Conservation (phyloP, 1,140 invertebrate species). For the Psix sp. region DNA sequence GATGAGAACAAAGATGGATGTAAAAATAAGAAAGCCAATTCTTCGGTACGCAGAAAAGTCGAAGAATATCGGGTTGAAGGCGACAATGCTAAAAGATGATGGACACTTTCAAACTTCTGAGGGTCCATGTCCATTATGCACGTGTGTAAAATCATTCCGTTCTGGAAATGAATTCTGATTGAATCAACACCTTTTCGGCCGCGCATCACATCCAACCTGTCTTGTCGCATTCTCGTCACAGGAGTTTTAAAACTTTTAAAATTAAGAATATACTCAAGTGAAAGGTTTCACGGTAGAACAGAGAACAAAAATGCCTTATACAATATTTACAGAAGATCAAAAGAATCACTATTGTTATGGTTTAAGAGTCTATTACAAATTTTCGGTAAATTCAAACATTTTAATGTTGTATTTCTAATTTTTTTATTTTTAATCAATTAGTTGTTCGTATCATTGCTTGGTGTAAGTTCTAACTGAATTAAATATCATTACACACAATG, state of each 20-base stretch:
- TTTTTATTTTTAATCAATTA: too few relatives aligned
- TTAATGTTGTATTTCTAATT: too few relatives aligned
- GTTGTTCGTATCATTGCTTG: too few relatives aligned
- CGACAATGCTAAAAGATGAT: constrained; percentile 51
- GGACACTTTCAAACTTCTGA: constrained; percentile 50
- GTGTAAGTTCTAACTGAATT: too few relatives aligned
- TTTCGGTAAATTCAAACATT: too few relatives aligned
- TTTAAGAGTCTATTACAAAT: too few relatives aligned
- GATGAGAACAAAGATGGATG: constrained; percentile 21
- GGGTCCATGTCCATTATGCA: constrained; percentile 22
- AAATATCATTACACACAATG: too few relatives aligned
- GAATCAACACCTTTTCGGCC: constrained; percentile 44
- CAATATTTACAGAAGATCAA: too few relatives aligned
- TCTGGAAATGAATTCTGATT: constrained; percentile 50
- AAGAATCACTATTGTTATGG: too few relatives aligned
- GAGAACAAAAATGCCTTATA: too few relatives aligned
- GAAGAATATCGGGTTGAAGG: constrained; percentile 52
- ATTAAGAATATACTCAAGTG: constrained; percentile 4
- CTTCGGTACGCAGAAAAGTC: constrained; percentile 22
- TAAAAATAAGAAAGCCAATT: constrained; percentile 28
- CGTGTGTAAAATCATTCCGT: constrained; percentile 35
- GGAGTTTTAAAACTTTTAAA: constrained; percentile 7
- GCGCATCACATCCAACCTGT: constrained; percentile 23
- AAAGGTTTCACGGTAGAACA: too few relatives aligned
- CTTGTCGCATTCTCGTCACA: constrained; percentile 15